phyloP scores from a whole-genome alignment of 2,797 vertebrate species.

The Spinus olivaceus region DNA sequence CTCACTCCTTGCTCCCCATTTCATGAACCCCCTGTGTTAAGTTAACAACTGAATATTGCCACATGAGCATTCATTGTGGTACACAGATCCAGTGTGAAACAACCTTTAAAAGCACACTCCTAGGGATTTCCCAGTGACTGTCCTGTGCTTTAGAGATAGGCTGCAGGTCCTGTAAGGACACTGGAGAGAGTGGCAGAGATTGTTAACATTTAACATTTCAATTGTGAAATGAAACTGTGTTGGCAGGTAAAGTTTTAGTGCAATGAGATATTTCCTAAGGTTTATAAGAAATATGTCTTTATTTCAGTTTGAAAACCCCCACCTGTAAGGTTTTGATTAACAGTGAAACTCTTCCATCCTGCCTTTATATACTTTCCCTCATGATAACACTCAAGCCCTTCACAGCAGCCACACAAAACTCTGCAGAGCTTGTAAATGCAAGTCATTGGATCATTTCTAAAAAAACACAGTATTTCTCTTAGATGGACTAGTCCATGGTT shows the following conservation, averaged over 20 bases:
- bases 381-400: not conserved
- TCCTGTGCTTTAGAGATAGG: not conserved
- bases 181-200: not conserved
- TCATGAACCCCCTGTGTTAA: not conserved
- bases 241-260: not conserved
- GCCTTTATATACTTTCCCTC: not conserved
- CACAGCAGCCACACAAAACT: not conserved
- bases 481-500: not conserved
- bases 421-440: not conserved
- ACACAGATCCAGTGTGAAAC: not conserved
- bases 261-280: not conserved
- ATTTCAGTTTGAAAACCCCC: not conserved
- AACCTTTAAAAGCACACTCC: not conserved
- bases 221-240: not conserved
- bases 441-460: not conserved
- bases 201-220: not conserved
- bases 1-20: not conserved
- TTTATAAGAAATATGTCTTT: not conserved
- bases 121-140: not conserved
- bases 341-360: not conserved
- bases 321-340: not conserved
- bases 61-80: not conserved
- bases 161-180: not conserved
- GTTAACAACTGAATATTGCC: not conserved
- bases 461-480: not conserved